A percentile compares a stretch with the other conserved stretches of the same genome.
These are phyloP conservation scores for Microcebus lehilahytsara DNA, from an alignment of 2,113 vertebrate genomes.

Conservation along the genomic window DNA sequence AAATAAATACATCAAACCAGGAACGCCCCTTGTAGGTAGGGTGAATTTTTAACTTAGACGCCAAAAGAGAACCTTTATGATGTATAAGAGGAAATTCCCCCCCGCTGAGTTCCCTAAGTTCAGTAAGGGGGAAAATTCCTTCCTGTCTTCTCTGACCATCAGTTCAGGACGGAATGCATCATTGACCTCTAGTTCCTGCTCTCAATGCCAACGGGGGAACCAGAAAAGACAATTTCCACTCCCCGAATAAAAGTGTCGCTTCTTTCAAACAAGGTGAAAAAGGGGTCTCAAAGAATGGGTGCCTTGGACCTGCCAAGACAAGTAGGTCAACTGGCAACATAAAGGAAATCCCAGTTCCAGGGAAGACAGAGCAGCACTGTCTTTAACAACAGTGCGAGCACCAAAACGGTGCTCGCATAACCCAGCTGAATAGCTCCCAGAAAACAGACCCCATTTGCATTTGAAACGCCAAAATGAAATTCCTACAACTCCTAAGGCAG, in stretches of 20 bases:
- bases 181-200: slow-evolving; percentile 25
- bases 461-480: slow-evolving; percentile 22
- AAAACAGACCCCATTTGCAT: background rate
- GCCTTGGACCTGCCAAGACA: background rate
- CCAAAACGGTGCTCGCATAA: background rate
- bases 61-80: background rate
- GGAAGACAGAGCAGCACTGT: background rate
- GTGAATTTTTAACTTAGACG: background rate
- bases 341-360: background rate
- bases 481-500: background rate
- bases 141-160: background rate
- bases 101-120: background rate
- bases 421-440: background rate
- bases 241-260: background rate
- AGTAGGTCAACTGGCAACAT: background rate
- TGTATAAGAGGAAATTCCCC: background rate
- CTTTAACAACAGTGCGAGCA: background rate
- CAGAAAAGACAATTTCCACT: background rate
- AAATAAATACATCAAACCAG: background rate
- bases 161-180: background rate
- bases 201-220: background rate
- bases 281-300: background rate
- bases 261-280: background rate
- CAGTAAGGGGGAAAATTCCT: slow-evolving; percentile 42
- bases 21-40: background rate